Base-by-base conservation (phyloP, 2,888 invertebrate genomes). In the Pycnomerus fuliginosus region DNA sequence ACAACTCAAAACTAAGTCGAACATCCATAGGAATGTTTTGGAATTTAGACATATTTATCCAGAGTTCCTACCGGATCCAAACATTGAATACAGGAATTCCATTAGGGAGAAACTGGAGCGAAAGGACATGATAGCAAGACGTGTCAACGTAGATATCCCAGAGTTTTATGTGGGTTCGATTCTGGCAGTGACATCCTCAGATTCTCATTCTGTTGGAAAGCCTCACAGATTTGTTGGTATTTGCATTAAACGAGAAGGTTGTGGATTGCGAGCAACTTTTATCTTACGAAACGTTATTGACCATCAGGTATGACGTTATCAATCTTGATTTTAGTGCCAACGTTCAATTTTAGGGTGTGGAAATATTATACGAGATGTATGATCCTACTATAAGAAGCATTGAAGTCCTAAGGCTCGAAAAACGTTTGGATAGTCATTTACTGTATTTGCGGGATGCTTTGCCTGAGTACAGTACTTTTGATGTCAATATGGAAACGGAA, bases 121-220 rank as follows among this genome's bases (percentile, higher is more conserved):
- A 45, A 74, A 77, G 48, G 99, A 99, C 68, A 98, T 99, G 98
- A 67, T 98, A 16, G 82, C 84, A 44, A 78, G 99, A 43, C 77
- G 96, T 56, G 74, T 73, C 34, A 77, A 86, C 48, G 78, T 99
- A 50, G 87, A 90, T 65, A 87, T 99, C 52, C 98, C 99, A 0
- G 97, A 98, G 70, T 99, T 99, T 76, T 99, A 97, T 77, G 96
- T 97, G 62, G 98, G 96, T 8, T 90, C 90, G 16, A 83, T 97
- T 45, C 58, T 98, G 65, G 88, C 92, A 17, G 93, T 97, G 0
- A 89, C 87, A 1, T 83, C 86, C 50, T 84, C 94, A 0, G 95
- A 97, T 70, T 80, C 78, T 2, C 89, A 93, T 76, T 82, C 92
- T 2, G 84, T 88, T 16, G 87, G 85, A 30, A 95, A 95, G 74